Conservation (phyloP, 2,113 vertebrate species). For the Gobiocypris rarus region DNA sequence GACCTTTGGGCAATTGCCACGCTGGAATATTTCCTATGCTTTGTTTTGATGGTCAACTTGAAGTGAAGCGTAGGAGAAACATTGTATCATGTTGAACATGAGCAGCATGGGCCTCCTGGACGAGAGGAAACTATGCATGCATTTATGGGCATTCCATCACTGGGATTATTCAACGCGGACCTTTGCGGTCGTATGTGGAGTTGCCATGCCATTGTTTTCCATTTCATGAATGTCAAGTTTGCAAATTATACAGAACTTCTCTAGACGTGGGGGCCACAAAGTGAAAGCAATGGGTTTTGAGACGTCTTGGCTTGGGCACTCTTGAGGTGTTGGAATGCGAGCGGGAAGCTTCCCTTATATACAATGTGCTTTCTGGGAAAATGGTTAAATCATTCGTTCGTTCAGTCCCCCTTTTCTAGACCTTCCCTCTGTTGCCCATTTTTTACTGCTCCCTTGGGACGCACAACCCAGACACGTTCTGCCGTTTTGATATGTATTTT, state of each 20-base stretch:
- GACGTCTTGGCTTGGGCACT: constrained; percentile 44
- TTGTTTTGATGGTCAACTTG: constrained; percentile 36
- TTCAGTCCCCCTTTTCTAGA: constrained; percentile 39
- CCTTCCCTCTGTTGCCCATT: constrained; percentile 69
- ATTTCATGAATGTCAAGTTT: constrained; percentile 53
- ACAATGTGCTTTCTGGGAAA: constrained; percentile 77
- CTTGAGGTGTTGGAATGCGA: constrained; percentile 65
- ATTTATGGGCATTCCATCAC: constrained; percentile 42
- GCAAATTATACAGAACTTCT: constrained; percentile 53
- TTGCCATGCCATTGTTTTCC: constrained; percentile 53
- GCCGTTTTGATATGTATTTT: constrained; percentile 73
- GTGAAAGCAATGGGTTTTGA: constrained; percentile 34
- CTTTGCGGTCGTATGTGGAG: constrained; percentile 18
- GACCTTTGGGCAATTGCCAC: not conserved
- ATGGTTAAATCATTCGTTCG: constrained; percentile 76
- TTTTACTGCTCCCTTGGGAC: constrained; percentile 67
- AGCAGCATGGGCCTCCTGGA: constrained; percentile 45
- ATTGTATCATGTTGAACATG: constrained; percentile 39
- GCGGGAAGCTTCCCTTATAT: constrained; percentile 70
- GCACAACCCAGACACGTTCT: constrained; percentile 65
- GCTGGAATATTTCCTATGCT: constrained; percentile 9
- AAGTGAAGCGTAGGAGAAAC: constrained; percentile 7
- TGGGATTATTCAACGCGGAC: constrained; percentile 42
- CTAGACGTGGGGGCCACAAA: constrained; percentile 36
- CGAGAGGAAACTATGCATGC: constrained; percentile 39